Base-by-base conservation (phyloP, 2,797 vertebrate genomes). In the Sternotherus odoratus region DNA sequence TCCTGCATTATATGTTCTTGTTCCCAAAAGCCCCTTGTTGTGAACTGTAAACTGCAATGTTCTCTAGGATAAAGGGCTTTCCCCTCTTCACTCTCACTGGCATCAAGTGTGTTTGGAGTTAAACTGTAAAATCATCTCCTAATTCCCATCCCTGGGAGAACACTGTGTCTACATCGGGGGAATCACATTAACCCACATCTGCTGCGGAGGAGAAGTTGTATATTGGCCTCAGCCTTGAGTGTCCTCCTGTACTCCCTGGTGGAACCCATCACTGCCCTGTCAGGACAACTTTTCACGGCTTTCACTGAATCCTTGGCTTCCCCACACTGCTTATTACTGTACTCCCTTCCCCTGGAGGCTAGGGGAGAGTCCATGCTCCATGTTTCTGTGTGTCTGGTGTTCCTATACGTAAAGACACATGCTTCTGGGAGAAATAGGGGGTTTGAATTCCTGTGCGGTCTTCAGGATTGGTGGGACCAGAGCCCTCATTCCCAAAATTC, bases 381-480 rank as follows among this genome's bases (percentile, higher is more conserved):
- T 39, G 46, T 53, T 82, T 50, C 66, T 60, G 30, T 12, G n/a
- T 89, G 66, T 30, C 84, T 36, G 66, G 1, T 60, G 11, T 54
- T 82, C 85, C 57, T n/a, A 30, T 26, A 51, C 57, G 28, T 39
- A 17, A 74, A 51, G 54, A 49, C 46, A 21, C n/a, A 39, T 36
- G 11, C 3, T n/a, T 82, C 28, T 79, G 11, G 74, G 51, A 88
- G 78, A 60, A 85, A 24, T 83, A 28, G 69, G 28, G 63, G 69
- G 17, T 82, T 87, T 78, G 19, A 4, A 85, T 88, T 88, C 2
- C 26, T 90, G 74, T 87, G 46, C 86, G 91, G 78, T 30, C 24
- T 85, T 36, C 53, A 56, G 53, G 83, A 50, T 69, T 91, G 17
- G 33, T 82, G 85, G 79, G 75, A 66, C 79, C 93, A 43, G 74